A percentile compares a stretch with the other conserved stretches of the same genome.
These are phyloP conservation scores for Homalodisca vitripennis DNA, from an alignment of 1,140 invertebrate species.

Conservation along the genomic window DNA sequence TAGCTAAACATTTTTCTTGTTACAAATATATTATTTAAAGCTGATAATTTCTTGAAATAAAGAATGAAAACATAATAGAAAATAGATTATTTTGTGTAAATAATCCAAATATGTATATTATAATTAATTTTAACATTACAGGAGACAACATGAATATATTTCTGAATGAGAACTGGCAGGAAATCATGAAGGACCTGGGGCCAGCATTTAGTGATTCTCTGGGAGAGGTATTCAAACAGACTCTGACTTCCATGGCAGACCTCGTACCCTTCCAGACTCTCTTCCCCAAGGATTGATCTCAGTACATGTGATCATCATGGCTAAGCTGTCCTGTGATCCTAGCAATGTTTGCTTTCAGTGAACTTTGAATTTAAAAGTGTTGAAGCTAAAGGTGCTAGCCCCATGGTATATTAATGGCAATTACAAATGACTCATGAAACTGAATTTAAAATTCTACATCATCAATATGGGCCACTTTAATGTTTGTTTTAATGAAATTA, in stretches of 20 bases:
- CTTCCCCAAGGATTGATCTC: slow-evolving; percentile 41
- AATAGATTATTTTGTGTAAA: no score
- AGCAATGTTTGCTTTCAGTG: not conserved
- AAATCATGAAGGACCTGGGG: slow-evolving; percentile 44
- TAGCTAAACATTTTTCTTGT: no score
- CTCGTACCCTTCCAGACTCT: slow-evolving; percentile 51
- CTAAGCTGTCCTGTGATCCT: not conserved
- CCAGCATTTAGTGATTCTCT: slow-evolving; percentile 43
- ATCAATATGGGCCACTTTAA: no score
- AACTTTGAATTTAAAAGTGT: not conserved
- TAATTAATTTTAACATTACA: slow-evolving; percentile 35
- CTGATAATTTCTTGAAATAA: no score
- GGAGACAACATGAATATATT: slow-evolving; percentile 46
- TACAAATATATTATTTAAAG: no score
- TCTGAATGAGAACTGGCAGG: slow-evolving; percentile 47
- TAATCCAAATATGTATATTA: not conserved
- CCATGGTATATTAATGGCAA: not conserved
- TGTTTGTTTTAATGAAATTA: no score
- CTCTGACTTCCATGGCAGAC: slow-evolving; percentile 49
- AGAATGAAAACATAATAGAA: no score
- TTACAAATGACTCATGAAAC: not conserved
- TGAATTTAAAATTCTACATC: not conserved
- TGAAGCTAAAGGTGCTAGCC: not conserved
- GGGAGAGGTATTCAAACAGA: slow-evolving; percentile 47
- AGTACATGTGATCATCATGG: not conserved